Evolutionary conservation across 2,888 invertebrate species (phyloP).

Genomic region (Elaeidobius kamerunicus): DNA sequence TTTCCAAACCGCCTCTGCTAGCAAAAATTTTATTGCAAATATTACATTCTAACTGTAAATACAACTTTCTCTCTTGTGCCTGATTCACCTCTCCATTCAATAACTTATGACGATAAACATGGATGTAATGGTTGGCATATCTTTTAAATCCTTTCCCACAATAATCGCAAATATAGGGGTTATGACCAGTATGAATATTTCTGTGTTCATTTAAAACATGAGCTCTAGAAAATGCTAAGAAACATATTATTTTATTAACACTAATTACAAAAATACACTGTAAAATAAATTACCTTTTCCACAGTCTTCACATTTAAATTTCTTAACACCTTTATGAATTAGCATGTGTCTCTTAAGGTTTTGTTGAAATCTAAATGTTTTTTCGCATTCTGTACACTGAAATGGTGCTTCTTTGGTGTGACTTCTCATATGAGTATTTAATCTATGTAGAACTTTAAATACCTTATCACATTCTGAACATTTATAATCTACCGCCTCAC

Average conservation of each 20-base stretch:
- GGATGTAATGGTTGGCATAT: constrained; percentile 29
- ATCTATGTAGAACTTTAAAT: constrained; percentile 30
- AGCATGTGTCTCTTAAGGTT: constrained; percentile 28
- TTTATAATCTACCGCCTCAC: constrained; percentile 9
- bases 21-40: constrained; percentile 31
- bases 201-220: constrained; percentile 30
- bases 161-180: constrained; percentile 29
- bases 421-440: constrained; percentile 42
- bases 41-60: constrained; percentile 28
- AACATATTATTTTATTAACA: too few relatives aligned
- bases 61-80: constrained; percentile 21
- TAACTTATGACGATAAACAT: constrained; percentile 27
- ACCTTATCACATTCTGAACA: constrained; percentile 38
- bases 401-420: constrained; percentile 46
- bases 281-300: constrained; percentile 33
- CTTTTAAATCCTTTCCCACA: constrained; percentile 32
- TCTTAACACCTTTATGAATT: constrained; percentile 36
- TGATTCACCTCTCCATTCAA: constrained; percentile 24
- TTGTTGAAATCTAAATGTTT: constrained; percentile 33
- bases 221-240: constrained; percentile 32
- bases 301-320: constrained; percentile 37
- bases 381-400: constrained; percentile 46
- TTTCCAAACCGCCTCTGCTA: constrained; percentile 26
- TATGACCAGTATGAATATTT: constrained; percentile 31
- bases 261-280: not conserved